Evolutionary conservation across 1,140 invertebrate genomes (phyloP), one percentile per base, ranked within the genome.

Genomic region (Maniola jurtina): DNA sequence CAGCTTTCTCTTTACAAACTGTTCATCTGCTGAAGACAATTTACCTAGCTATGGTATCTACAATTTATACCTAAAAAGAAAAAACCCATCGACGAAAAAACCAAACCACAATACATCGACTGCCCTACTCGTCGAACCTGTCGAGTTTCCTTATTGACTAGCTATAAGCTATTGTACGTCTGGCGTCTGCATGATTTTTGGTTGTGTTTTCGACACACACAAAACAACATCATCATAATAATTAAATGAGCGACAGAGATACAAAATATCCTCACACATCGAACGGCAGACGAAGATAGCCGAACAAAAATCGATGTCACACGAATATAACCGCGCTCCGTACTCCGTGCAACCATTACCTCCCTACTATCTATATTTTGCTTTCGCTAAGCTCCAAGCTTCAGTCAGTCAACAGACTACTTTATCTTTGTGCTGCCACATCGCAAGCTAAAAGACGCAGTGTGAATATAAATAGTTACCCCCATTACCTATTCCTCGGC

Each of bases 251-350:
- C 6, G 55, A 72, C 58, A 47, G 61, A 55, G 68, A 73, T 58
- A 66, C 64, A 71, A 25, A 73, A 71, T 75, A 78, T 62, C 77
- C 67, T 40, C 35, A 70, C 70, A 62, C 66, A 63, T 73, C 55
- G 70, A 57, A 45, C 70, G 61, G 66, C 16, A 63, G 36, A 72
- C 84, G 83, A 81, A 74, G 58, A 34, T 63, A 52, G 38, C 76
- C 86, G 87, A 89, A 65, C 77, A 25, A 69, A 67, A 86, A 87
- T 86, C 87, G 84, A 88, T 89, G 83, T 82, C 76, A 76, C 45
- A 64, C 83, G 81, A 85, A 78, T 52, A 57, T n/a, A 64, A 3
- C 61, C 61, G 61, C 61, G 71, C 72, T 65, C n/a, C n/a, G n/a
- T n/a, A 11, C 54, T 54, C 50, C 72, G 72, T 61, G 68, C 64